A percentile compares a stretch with the other conserved stretches of the same genome.
Evolutionary conservation across 2,888 invertebrate genomes (phyloP).

Genomic region (Odontomyia ornata): DNA sequence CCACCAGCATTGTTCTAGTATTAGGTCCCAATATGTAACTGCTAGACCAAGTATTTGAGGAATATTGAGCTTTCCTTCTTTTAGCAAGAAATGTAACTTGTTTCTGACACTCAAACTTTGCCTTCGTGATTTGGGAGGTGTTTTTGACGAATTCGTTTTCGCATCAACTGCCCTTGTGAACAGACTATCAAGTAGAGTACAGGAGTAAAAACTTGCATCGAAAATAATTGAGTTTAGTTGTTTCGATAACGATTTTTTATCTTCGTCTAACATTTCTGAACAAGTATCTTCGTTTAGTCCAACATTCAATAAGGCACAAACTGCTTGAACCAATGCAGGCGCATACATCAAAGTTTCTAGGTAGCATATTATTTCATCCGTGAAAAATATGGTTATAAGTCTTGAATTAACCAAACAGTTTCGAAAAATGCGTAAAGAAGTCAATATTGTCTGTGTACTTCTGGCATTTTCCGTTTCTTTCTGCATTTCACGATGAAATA

Average conservation of each 20-base stretch:
- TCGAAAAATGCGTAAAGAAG: constrained; percentile 61
- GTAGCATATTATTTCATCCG: constrained; percentile 60
- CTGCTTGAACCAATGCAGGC: constrained; percentile 58
- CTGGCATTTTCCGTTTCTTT: neutral
- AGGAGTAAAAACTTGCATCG: constrained; percentile 49
- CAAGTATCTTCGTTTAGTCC: constrained; percentile 61
- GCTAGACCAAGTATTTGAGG: constrained; percentile 59
- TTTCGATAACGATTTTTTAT: constrained; percentile 57
- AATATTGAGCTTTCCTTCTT: constrained; percentile 53
- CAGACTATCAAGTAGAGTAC: constrained; percentile 44
- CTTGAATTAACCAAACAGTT: constrained; percentile 61
- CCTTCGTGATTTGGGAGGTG: neutral
- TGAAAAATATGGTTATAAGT: constrained; percentile 61
- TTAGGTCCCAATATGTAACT: constrained; percentile 61
- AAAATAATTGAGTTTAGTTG: constrained; percentile 60
- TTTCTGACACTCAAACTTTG: neutral
- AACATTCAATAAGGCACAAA: constrained; percentile 62
- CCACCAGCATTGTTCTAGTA: constrained; percentile 59
- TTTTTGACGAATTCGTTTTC: neutral
- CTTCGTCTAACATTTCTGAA: constrained; percentile 58
- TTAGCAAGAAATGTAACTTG: constrained; percentile 48
- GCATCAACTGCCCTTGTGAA: neutral
- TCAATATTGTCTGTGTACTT: constrained; percentile 52
- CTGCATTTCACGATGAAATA: constrained; percentile 58
- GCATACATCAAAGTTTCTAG: constrained; percentile 59